Conservation (phyloP, 2,797 vertebrate species). For the Scolopax bukidnonensis region DNA sequence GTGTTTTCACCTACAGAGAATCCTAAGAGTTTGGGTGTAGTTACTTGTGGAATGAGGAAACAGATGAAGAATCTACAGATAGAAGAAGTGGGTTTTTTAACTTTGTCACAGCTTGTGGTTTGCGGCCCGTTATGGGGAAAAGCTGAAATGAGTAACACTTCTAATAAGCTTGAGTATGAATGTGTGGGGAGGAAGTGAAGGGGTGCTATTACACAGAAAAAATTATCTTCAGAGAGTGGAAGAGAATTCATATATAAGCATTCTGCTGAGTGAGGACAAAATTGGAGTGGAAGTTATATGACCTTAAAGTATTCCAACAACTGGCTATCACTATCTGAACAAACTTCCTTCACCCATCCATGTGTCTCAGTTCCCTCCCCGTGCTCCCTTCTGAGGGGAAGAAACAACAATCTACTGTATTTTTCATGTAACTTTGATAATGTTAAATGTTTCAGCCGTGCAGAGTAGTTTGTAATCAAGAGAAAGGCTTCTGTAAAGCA, state of each 20-base stretch:
- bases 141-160: neutral
- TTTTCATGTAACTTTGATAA: neutral
- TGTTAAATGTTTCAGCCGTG: neutral
- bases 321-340: neutral
- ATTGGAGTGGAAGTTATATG: neutral
- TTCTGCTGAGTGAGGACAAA: neutral
- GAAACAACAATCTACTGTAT: neutral
- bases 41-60: neutral
- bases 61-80: neutral
- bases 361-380: neutral
- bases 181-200: neutral
- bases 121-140: neutral
- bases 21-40: neutral
- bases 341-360: neutral
- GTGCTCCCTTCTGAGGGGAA: neutral
- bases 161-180: neutral
- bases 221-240: neutral
- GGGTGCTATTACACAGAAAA: neutral
- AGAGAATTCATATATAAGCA: neutral
- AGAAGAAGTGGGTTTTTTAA: neutral
- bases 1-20: neutral
- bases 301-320: neutral
- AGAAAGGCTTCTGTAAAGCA: neutral
- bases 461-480: neutral
- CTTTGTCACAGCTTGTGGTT: neutral